Evolutionary conservation across 1,140 invertebrate genomes (phyloP).

Genomic region (silkworm (Bombyx mori)): DNA sequence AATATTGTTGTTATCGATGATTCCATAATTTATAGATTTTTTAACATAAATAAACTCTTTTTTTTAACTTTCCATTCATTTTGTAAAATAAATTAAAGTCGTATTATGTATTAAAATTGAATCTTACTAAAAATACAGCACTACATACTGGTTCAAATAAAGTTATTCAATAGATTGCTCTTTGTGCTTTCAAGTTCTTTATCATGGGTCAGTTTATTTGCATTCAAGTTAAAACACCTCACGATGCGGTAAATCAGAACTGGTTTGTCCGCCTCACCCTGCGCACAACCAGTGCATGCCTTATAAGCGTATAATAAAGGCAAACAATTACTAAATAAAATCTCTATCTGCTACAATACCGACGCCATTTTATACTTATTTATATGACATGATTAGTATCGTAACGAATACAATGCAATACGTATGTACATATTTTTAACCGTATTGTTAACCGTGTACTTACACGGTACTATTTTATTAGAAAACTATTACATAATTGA

Average conservation of each 20-base stretch:
- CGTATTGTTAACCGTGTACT: neutral
- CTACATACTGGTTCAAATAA: too few species aligned
- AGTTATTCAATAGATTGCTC: conserved; percentile 9
- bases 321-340: conserved; percentile 27
- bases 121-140: too few species aligned
- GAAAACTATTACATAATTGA: too few species aligned
- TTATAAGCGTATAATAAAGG: conserved; percentile 36
- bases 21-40: too few species aligned
- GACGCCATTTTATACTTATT: neutral
- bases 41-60: too few species aligned
- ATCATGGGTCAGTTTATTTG: conserved; percentile 52
- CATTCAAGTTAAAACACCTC: conserved; percentile 55
- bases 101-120: too few species aligned
- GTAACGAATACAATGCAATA: neutral
- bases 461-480: too few species aligned
- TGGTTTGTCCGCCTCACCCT: conserved; percentile 45
- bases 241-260: conserved; percentile 63
- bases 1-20: too few species aligned
- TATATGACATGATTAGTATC: neutral
- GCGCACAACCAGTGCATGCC: conserved; percentile 18
- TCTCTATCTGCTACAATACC: too few species aligned
- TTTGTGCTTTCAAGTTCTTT: conserved; percentile 48
- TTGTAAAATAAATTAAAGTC: too few species aligned
- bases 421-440: neutral
- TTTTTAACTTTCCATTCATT: too few species aligned